phyloP scores from a whole-genome alignment of 2,797 vertebrate genomes.

The Cichlasoma orientale region DNA sequence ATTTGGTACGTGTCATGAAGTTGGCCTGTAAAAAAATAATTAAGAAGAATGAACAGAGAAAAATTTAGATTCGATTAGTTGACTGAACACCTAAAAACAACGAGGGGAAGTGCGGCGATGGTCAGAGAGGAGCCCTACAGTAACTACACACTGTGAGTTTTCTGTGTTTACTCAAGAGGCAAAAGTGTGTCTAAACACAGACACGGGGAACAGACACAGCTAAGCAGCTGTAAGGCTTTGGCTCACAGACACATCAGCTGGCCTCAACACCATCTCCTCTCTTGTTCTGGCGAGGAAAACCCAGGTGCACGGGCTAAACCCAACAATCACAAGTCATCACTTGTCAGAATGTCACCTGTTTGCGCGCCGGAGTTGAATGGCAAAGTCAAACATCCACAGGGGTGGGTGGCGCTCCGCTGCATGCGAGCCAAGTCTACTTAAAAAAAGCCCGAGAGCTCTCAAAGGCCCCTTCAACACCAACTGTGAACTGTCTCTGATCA shows the following conservation, averaged over 20 bases:
- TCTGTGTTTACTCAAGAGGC: slow-evolving; percentile 57
- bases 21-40: neutral
- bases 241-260: slow-evolving; percentile 59
- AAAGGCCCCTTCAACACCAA: slow-evolving; percentile 43
- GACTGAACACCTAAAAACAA: slow-evolving; percentile 4
- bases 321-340: slow-evolving; percentile 59
- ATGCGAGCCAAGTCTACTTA: slow-evolving; percentile 35
- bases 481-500: slow-evolving; percentile 67
- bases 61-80: neutral
- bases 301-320: slow-evolving; percentile 66
- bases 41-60: neutral
- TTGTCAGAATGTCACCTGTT: slow-evolving; percentile 66
- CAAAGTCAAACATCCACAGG: slow-evolving; percentile 39
- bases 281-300: slow-evolving; percentile 15
- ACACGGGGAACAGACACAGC: slow-evolving; percentile 32
- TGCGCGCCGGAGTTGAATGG: slow-evolving; percentile 42
- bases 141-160: slow-evolving; percentile 26
- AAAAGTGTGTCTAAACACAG: slow-evolving; percentile 38
- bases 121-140: slow-evolving; percentile 13
- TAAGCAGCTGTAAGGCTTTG: slow-evolving; percentile 59
- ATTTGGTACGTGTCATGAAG: neutral
- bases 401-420: neutral
- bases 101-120: slow-evolving; percentile 4
- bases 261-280: slow-evolving; percentile 39
- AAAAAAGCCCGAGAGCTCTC: slow-evolving; percentile 32